Base-by-base conservation (phyloP, 2,113 vertebrate species). In the Todiramphus chloris region DNA sequence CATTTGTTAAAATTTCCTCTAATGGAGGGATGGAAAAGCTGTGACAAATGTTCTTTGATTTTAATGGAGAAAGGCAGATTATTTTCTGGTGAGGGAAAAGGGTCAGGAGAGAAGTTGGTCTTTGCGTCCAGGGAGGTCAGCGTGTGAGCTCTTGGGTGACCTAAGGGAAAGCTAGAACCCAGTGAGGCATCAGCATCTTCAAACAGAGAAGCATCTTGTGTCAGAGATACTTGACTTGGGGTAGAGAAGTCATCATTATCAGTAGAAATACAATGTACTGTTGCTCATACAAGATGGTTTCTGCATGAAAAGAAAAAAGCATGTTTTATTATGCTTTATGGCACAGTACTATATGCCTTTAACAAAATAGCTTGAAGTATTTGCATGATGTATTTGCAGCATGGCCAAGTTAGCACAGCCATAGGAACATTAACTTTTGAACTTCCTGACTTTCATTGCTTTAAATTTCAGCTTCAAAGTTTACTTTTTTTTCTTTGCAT, bases 381-480 rank as follows among this genome's bases (percentile, higher is more conserved):
- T 93, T 96, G 86, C 68, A 72, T 83, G 93, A 95, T 94, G 80
- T 94, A 75, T 96, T 96, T 95, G 93, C 94, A 96, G 50, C 84
- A 89, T 91, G 96, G 89, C 96, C 96, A 97, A 96, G 93, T 96
- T 94, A 96, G 74, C 51, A 84, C 60, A 95, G 92, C 96, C 73
- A 88, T 93, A 96, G 83, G 93, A 97, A 48, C 90, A 50, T 96
- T 96, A 97, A 96, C 95, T 97, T 96, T 96, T 97, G 96, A 97
- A 96, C 96, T 96, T 96, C 96, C 96, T 97, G 96, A 95, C 89
- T 97, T 97, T 64, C 93, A 68, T 84, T 95, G 86, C 93, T 90
- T 96, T 95, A 92, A 92, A 92, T 92, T 90, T 96, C 92, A 92
- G 73, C 95, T 97, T 96, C 96, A 96, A 95, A 96, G 96, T 96